A percentile compares a stretch with the other conserved stretches of the same genome.
Evolutionary conservation across 2,113 vertebrate species (phyloP).

Genomic region (Brachyhypopomus gauderio): DNA sequence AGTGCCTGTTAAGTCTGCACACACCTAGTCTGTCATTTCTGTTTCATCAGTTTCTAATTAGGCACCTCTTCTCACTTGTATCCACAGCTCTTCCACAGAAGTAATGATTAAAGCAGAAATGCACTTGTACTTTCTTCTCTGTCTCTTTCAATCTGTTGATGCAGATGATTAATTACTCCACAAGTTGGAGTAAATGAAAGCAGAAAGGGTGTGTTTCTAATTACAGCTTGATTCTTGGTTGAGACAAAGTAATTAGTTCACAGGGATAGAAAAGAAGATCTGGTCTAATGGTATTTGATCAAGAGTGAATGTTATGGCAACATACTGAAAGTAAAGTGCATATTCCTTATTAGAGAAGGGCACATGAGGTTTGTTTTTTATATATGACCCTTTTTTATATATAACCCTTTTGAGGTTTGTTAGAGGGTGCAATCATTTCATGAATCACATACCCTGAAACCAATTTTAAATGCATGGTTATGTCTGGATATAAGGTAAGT

Average conservation of each 20-base stretch:
- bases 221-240: not conserved
- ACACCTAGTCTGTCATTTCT: slow-evolving; percentile 32
- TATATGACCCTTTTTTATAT: too few species aligned
- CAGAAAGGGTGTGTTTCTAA: slow-evolving; percentile 9
- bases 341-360: not conserved
- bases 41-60: slow-evolving; percentile 45
- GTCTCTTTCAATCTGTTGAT: slow-evolving; percentile 12
- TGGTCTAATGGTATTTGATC: not conserved
- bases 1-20: slow-evolving; percentile 2
- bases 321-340: not conserved
- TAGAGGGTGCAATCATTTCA: not conserved
- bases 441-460: too few species aligned
- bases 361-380: not conserved
- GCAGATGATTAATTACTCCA: slow-evolving; percentile 2
- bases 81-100: not conserved
- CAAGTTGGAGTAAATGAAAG: slow-evolving; percentile 16
- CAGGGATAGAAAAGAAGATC: not conserved
- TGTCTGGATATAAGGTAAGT: not conserved
- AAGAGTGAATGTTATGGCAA: not conserved
- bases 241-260: slow-evolving; percentile 6
- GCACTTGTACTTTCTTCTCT: slow-evolving; percentile 24
- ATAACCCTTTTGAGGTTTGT: not conserved
- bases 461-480: not conserved
- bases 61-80: not conserved
- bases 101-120: slow-evolving; percentile 31